Base-by-base conservation (phyloP, 2,888 invertebrate species). In the Eudasyphora cyanicolor region DNA sequence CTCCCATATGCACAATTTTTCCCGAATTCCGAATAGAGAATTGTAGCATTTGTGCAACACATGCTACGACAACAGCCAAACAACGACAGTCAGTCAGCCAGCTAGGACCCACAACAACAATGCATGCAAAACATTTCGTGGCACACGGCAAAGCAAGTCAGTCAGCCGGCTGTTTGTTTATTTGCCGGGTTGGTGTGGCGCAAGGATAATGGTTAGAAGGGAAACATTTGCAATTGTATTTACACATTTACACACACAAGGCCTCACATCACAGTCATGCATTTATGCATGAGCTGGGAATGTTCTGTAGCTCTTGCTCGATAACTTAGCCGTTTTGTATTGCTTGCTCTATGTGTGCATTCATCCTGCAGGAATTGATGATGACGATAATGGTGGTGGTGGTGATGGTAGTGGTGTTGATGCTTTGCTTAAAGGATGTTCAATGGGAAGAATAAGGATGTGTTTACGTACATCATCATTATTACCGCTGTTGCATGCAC, bases 21-120 rank as follows among this genome's bases (percentile, higher is more conserved):
- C 29, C 27, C 21, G 38, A 64, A 54, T 54, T 24, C 12, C 21
- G 35, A 7, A 35, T 6, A 35, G 21, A 27, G 35, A 17, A 70
- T 70, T 70, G 51, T 57, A 35, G 71, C 79, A 76, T 82, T 82
- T 76, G 49, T 79, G 73, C 79, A 57, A 76, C 76, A 76, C 76
- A 82, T 82, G 79, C 76, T 69, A 76, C 38, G 21, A 21, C 64
- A 38, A 7, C 38, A 62, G 6, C 57, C n/a, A n/a, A n/a, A n/a
- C n/a, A n/a, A n/a, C n/a, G n/a, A n/a, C n/a, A n/a, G n/a, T n/a
- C n/a, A n/a, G n/a, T n/a, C n/a, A n/a, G n/a, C n/a, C n/a, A n/a
- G n/a, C n/a, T n/a, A n/a, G n/a, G n/a, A n/a, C n/a, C n/a, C n/a
- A n/a, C n/a, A n/a, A 35, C 35, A 51, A 51, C 19, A 19, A 8